Evolutionary conservation across 2,113 vertebrate genomes (phyloP).

Genomic region (Gnathonemus longibarbis): DNA sequence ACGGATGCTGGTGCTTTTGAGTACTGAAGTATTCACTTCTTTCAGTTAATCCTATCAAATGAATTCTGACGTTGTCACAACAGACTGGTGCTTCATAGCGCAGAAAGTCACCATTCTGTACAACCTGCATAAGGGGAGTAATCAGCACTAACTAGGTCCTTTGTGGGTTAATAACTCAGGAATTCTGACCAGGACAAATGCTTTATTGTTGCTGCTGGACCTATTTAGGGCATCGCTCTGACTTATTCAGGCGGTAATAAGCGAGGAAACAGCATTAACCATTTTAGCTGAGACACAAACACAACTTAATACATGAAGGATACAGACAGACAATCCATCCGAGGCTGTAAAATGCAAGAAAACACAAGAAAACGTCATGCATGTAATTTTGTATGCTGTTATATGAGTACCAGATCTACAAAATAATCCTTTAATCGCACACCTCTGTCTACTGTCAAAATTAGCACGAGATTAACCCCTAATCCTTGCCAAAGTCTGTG

Average conservation of each 20-base stretch:
- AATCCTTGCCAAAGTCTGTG: background rate
- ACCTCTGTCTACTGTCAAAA: background rate
- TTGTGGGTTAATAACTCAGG: background rate
- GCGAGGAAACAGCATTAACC: background rate
- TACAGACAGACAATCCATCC: background rate
- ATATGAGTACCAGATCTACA: background rate
- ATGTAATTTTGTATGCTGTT: background rate
- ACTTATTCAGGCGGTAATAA: background rate
- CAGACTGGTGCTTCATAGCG: background rate
- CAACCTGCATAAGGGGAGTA: background rate
- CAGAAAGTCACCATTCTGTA: background rate
- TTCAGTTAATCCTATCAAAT: background rate
- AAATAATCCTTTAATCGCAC: conserved; percentile 22
- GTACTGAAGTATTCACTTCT: background rate
- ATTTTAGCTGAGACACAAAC: background rate
- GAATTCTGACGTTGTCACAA: background rate
- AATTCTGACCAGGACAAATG: background rate
- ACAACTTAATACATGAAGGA: background rate
- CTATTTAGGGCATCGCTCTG: background rate
- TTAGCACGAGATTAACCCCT: conserved; percentile 6
- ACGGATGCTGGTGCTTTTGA: background rate
- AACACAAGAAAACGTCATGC: background rate
- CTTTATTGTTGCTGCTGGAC: background rate
- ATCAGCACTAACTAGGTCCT: background rate
- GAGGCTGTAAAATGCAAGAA: background rate